A percentile compares a stretch with the other conserved stretches of the same genome.
phyloP scores from a whole-genome alignment of 1,140 invertebrate species.

The Atta texana region DNA sequence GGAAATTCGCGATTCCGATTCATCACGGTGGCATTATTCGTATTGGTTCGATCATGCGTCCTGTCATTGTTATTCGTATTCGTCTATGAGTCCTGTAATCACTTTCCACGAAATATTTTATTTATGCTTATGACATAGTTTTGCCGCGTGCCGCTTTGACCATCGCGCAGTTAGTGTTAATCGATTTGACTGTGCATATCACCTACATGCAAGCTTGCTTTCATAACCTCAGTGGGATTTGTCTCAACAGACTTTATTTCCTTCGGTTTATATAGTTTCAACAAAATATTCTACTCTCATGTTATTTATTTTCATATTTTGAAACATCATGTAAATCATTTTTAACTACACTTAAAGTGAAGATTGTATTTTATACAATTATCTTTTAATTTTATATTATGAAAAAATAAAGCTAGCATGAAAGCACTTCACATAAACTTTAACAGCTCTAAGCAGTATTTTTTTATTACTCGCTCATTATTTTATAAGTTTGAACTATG shows the following conservation, averaged over 20 bases:
- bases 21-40: slow-evolving; percentile 27
- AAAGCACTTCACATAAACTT: background rate
- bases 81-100: background rate
- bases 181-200: slow-evolving; percentile 49
- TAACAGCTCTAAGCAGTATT: background rate
- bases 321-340: background rate
- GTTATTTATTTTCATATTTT: background rate
- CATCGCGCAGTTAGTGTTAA: slow-evolving; percentile 42
- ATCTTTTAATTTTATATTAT: slow-evolving; percentile 11
- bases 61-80: slow-evolving; percentile 2
- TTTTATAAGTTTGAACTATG: slow-evolving; percentile 13
- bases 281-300: background rate
- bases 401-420: slow-evolving; percentile 15
- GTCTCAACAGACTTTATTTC: slow-evolving; percentile 10
- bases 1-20: slow-evolving; percentile 44
- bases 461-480: slow-evolving; percentile 4
- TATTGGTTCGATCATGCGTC: background rate
- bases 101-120: slow-evolving; percentile 57
- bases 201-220: slow-evolving; percentile 33
- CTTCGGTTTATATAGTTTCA: slow-evolving; percentile 1
- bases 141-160: slow-evolving; percentile 42
- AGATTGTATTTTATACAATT: background rate
- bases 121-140: slow-evolving; percentile 58
- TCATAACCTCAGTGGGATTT: slow-evolving; percentile 34
- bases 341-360: background rate